Conservation (phyloP, 2,797 vertebrate species). For the Falco rusticolus region DNA sequence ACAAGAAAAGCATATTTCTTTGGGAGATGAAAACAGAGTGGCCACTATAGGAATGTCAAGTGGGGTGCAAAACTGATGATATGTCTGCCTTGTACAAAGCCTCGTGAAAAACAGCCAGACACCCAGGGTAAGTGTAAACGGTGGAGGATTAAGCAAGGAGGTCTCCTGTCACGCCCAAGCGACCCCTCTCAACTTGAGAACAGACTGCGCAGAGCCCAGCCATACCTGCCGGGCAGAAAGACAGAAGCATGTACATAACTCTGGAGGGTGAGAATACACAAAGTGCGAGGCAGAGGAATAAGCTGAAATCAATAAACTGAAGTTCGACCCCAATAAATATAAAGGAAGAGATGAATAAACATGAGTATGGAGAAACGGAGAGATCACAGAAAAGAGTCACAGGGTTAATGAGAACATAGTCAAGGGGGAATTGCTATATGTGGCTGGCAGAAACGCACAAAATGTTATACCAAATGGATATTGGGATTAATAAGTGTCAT, state of each 20-base stretch:
- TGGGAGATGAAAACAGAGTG: neutral
- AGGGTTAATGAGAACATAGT: conserved; percentile 34
- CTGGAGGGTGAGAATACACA: neutral
- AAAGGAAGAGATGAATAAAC: conserved; percentile 45
- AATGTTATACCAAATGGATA: neutral
- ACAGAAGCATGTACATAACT: neutral
- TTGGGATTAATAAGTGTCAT: conserved; percentile 35
- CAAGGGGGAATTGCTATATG: neutral
- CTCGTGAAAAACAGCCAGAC: neutral
- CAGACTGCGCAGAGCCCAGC: neutral
- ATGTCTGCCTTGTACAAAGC: neutral
- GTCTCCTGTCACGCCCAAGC: neutral
- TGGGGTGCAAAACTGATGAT: neutral
- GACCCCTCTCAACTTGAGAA: neutral
- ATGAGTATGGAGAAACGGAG: conserved; percentile 11
- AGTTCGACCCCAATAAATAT: neutral
- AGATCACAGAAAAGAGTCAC: neutral
- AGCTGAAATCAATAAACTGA: conserved; percentile 1
- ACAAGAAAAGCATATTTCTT: neutral
- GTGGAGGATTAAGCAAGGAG: neutral
- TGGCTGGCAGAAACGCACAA: neutral
- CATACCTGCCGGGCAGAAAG: neutral
- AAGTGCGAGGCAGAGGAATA: neutral
- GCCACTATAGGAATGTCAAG: neutral
- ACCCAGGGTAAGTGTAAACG: neutral